These are phyloP conservation scores for Condylostylus longicornis DNA, from an alignment of 1,140 invertebrate species.

Conservation along the genomic window DNA sequence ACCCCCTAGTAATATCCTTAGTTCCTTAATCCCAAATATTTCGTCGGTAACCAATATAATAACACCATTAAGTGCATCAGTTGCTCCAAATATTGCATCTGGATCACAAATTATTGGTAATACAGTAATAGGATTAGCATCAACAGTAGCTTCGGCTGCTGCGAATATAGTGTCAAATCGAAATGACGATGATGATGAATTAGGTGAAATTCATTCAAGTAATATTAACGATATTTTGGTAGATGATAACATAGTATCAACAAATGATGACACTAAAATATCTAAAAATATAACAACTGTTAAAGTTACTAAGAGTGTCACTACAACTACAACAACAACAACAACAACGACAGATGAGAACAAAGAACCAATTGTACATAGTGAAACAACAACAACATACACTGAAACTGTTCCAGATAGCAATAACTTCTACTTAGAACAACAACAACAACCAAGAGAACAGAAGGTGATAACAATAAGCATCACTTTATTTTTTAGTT, in stretches of 20 bases:
- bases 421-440: slow-evolving; percentile 7
- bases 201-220: too few relatives aligned
- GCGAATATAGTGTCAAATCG: too few relatives aligned
- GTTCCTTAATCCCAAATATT: slow-evolving; percentile 4
- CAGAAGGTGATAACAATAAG: slow-evolving; percentile 32
- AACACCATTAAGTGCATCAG: slow-evolving; percentile 4
- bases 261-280: too few relatives aligned
- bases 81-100: too few relatives aligned
- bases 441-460: slow-evolving; percentile 19
- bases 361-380: slow-evolving; percentile 10
- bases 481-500: slow-evolving; percentile 28
- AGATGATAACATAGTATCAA: too few relatives aligned
- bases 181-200: too few relatives aligned
- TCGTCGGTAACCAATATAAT: slow-evolving; percentile 5
- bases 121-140: too few relatives aligned
- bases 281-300: too few relatives aligned
- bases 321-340: slow-evolving; percentile 15
- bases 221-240: too few relatives aligned
- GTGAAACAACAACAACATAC: slow-evolving; percentile 9
- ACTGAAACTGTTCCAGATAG: background rate
- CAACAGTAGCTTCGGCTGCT: too few relatives aligned
- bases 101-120: too few relatives aligned
- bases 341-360: slow-evolving; percentile 16
- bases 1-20: background rate
- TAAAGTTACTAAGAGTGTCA: too few relatives aligned